Conservation (phyloP, 2,888 invertebrate genomes). For the Cyaniris semiargus region DNA sequence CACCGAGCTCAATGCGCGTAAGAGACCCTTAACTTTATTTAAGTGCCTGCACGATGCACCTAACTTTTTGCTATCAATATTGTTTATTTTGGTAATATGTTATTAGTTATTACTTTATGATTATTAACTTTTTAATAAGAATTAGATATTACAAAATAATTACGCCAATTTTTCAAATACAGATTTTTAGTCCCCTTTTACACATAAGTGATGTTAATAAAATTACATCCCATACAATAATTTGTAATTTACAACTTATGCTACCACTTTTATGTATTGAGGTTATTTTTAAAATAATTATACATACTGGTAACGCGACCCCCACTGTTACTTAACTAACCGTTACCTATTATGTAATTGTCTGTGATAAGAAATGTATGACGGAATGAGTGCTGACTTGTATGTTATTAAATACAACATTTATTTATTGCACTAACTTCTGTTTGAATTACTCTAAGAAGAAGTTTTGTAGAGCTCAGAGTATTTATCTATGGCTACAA, state of each 20-base stretch:
- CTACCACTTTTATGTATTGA: constrained; percentile 8
- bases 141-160: no score
- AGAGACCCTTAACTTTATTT: not conserved
- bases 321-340: constrained; percentile 25
- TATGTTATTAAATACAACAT: not conserved
- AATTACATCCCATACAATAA: not conserved
- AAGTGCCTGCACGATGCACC: not conserved
- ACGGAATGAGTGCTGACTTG: not conserved
- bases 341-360: constrained; percentile 7
- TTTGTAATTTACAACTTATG: not conserved
- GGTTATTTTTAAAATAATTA: constrained; percentile 20
- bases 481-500: not conserved
- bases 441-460: not conserved
- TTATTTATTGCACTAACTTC: not conserved
- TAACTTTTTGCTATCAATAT: not conserved
- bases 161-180: no score
- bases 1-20: not conserved
- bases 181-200: not conserved
- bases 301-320: not conserved
- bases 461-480: no score
- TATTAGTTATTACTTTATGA: no score
- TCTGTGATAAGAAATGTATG: constrained; percentile 14
- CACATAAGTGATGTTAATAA: not conserved
- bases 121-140: no score
- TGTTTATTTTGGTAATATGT: no score